Base-by-base conservation (phyloP, 2,113 vertebrate genomes). In the Siphamia tubifer region DNA sequence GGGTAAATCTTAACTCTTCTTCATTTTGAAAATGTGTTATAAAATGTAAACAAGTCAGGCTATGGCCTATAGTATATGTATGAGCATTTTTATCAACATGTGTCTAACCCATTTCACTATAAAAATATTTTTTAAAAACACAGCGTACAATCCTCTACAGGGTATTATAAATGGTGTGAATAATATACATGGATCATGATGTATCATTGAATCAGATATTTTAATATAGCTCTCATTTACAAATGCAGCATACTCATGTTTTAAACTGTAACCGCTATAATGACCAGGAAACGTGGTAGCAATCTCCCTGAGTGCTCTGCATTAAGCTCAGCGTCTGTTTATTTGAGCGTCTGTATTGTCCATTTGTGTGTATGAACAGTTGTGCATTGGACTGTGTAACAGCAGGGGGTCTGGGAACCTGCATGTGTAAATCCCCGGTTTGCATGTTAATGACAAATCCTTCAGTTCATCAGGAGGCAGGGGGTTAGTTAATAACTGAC, bases 391-490 rank as follows among this genome's bases (percentile, higher is more conserved):
- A 30, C 16, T 49, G 52, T 56, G 68, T 66, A 36, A 57, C 70
- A 70, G 57, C 56, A 15, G 80, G 75, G 62, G 80, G 66, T 39
- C 43, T 25, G 28, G n/a, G 27, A 28, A 45, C 28, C 30, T n/a
- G 52, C 8, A 4, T 17, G 47, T 28, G 10, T 67, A 58, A 83
- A 81, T 73, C 73, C 67, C 10, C 16, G 43, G 32, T 75, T 58
- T 75, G 57, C 13, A 2, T 69, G 68, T 36, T 66, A 24, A 43
- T 55, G 40, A 57, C 5, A 82, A 79, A 81, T 81, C 75, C 53
- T 51, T 51, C 16, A 15, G 27, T 60, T 28, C n/a, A 73, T 53
- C 31, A 39, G 27, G 34, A 62, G n/a, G n/a, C 12, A 32, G 15
- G 39, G 23, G 20, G 17, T 4, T 3, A 15, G 4, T 36, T 45